phyloP scores from a whole-genome alignment of 2,888 invertebrate species.

The Trachelus troglodyta region DNA sequence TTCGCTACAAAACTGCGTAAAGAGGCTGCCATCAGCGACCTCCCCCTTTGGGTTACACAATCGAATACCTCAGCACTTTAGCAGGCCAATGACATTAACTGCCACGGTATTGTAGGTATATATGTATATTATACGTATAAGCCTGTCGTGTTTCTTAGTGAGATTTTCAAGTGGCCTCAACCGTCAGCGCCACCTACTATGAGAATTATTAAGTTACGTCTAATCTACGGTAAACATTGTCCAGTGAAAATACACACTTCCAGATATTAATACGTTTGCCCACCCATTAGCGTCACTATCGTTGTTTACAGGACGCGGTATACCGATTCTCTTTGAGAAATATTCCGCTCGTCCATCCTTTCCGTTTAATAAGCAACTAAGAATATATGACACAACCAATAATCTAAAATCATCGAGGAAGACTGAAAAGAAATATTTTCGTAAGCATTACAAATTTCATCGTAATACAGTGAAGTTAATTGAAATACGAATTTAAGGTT shows the following conservation, averaged over 20 bases:
- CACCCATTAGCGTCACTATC: not conserved
- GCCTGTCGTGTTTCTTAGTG: not conserved
- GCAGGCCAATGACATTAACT: constrained; percentile 41
- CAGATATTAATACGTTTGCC: constrained; percentile 5
- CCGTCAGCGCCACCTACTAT: not conserved
- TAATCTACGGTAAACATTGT: not conserved
- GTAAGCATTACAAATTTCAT: not conserved
- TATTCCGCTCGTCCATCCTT: not conserved
- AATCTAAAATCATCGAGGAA: not conserved
- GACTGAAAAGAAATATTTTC: not conserved
- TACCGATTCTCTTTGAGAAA: not conserved
- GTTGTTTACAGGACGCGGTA: not conserved
- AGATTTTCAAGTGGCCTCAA: not conserved
- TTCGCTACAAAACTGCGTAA: constrained; percentile 55
- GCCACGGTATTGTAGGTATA: not conserved
- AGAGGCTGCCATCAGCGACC: constrained; percentile 33
- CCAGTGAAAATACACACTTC: not conserved
- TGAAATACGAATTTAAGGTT: not conserved
- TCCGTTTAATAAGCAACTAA: not conserved
- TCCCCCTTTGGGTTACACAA: constrained; percentile 34
- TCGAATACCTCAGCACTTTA: constrained; percentile 43
- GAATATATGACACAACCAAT: not conserved
- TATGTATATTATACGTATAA: not conserved
- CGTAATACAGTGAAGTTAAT: not conserved
- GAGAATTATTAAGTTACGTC: not conserved